phyloP scores from a whole-genome alignment of 2,888 invertebrate species.

The Tyria jacobaeae region DNA sequence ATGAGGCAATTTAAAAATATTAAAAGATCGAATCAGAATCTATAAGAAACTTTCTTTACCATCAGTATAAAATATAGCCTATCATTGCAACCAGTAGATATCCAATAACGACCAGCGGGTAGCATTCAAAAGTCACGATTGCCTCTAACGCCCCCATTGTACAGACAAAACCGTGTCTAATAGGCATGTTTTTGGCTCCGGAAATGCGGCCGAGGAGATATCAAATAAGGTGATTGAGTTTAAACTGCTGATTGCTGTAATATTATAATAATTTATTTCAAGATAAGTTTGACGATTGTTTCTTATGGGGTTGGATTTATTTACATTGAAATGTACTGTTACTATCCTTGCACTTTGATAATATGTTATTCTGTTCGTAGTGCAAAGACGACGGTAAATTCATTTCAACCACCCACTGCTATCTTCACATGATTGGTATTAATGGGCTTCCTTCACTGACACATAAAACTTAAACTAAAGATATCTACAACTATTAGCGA shows the following conservation, averaged over 20 bases:
- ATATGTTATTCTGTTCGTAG: no score
- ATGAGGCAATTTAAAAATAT: background rate
- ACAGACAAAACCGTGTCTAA: slow-evolving; percentile 19
- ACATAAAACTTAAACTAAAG: background rate
- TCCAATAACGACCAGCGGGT: slow-evolving; percentile 22
- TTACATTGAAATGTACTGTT: background rate
- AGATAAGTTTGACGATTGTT: background rate
- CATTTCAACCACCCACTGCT: no score
- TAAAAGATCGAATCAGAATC: no score
- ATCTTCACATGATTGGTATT: no score
- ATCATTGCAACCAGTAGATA: slow-evolving; percentile 24
- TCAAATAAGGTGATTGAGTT: slow-evolving; percentile 25
- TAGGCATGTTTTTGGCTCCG: slow-evolving; percentile 33
- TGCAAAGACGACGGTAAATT: no score
- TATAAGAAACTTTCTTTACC: no score
- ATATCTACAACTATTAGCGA: background rate
- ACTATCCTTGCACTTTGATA: background rate
- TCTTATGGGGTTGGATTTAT: background rate
- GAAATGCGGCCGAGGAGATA: slow-evolving; percentile 34
- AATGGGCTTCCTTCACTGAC: background rate
- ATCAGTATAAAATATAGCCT: slow-evolving; percentile 19
- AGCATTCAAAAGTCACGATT: slow-evolving; percentile 18
- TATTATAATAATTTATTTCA: background rate
- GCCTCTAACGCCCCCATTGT: slow-evolving; percentile 17
- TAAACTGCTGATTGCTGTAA: slow-evolving; percentile 15